Conservation (phyloP, 2,113 vertebrate species). For the Puntigrus tetrazona region DNA sequence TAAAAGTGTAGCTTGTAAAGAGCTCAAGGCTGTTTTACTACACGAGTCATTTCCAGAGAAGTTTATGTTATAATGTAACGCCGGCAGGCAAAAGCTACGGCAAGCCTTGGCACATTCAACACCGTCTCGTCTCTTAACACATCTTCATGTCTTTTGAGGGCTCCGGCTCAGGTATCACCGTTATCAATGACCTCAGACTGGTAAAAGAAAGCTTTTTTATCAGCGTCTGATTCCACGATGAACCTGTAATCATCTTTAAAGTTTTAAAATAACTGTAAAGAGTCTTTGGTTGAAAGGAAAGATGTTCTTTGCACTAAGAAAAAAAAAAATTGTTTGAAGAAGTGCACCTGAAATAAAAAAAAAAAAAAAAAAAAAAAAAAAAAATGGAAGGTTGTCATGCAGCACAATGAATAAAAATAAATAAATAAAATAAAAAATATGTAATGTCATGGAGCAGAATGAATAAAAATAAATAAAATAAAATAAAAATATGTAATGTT, state of each 20-base stretch:
- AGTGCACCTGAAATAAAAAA: too few relatives aligned
- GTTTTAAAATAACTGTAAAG: too few relatives aligned
- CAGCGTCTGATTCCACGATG: neutral
- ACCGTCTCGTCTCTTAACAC: neutral
- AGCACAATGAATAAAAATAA: too few relatives aligned
- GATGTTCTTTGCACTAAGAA: neutral
- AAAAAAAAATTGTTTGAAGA: neutral
- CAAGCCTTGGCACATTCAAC: neutral
- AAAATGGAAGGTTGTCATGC: too few relatives aligned
- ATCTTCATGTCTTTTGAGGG: neutral
- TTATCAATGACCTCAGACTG: neutral
- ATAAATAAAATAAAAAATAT: too few relatives aligned
- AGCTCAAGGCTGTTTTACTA: neutral
- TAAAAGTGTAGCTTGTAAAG: neutral
- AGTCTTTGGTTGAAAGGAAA: too few relatives aligned
- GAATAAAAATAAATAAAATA: too few relatives aligned
- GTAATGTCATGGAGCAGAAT: too few relatives aligned
- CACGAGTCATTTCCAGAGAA: neutral
- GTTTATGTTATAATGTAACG: slow-evolving; percentile 4
- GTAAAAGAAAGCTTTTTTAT: neutral
- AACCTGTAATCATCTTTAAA: neutral
- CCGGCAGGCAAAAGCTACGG: neutral
- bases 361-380: too few relatives aligned
- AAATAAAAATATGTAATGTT: too few relatives aligned
- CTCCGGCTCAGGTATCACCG: neutral